phyloP scores from a whole-genome alignment of 2,113 vertebrate genomes.

The Corydoras maculifer region DNA sequence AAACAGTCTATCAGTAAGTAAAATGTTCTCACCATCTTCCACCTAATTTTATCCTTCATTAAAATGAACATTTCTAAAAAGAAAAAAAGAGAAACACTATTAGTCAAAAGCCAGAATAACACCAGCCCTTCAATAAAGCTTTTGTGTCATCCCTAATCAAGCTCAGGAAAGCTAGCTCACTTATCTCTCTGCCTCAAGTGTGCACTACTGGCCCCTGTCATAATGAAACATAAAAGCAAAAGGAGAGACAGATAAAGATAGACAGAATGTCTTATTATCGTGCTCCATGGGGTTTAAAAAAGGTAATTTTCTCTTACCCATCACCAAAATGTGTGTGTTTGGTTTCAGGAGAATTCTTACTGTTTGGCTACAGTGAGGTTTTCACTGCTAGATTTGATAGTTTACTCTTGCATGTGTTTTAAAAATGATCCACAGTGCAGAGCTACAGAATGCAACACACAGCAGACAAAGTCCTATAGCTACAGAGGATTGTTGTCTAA shows the following conservation, averaged over 20 bases:
- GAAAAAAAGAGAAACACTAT: background rate
- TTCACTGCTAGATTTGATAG: background rate
- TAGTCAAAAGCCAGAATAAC: background rate
- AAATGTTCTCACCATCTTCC: too few relatives aligned
- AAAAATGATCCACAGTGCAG: background rate
- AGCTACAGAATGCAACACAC: too few relatives aligned
- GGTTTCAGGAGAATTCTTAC: constrained; percentile 1
- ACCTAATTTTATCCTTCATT: too few relatives aligned
- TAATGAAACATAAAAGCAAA: background rate
- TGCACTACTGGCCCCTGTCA: background rate
- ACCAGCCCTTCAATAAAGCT: background rate
- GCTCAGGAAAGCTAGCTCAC: background rate
- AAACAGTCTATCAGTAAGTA: too few relatives aligned
- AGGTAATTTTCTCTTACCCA: constrained; percentile 19
- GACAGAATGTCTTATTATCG: background rate
- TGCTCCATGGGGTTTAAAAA: constrained; percentile 1
- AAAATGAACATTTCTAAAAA: background rate
- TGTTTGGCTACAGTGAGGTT: background rate
- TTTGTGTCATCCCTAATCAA: background rate
- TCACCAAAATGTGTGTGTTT: background rate
- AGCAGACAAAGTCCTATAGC: background rate
- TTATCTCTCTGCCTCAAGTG: background rate
- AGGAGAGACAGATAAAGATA: background rate
- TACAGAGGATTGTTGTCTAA: too few relatives aligned
- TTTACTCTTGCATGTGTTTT: background rate